Conservation (phyloP, 2,888 invertebrate species). For the Rotaria sp. region DNA sequence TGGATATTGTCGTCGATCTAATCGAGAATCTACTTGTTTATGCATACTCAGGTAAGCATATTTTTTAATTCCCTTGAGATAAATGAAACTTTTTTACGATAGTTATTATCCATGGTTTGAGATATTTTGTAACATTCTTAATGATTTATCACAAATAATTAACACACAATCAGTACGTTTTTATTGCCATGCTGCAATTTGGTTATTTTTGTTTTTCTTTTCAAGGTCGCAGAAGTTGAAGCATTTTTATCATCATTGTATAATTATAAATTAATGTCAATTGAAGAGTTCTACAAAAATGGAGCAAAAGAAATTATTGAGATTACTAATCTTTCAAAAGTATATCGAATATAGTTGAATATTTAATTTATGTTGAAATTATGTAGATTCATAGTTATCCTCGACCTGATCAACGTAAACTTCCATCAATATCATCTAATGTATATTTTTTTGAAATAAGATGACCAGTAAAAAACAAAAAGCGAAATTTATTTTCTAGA, state of each 20-base stretch:
- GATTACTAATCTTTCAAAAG: background rate
- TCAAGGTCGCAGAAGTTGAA: background rate
- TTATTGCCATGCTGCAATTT: background rate
- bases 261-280: background rate
- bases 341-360: background rate
- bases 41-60: background rate
- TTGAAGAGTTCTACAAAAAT: background rate
- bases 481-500: background rate
- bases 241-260: background rate
- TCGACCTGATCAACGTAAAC: background rate
- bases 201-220: background rate
- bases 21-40: slow-evolving; percentile 3
- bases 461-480: background rate
- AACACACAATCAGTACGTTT: background rate
- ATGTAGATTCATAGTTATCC: background rate
- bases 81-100: background rate
- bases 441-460: background rate
- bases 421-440: background rate
- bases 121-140: background rate
- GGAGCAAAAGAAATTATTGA: background rate
- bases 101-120: slow-evolving; percentile 28
- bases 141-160: slow-evolving; percentile 23
- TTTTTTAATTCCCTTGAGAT: background rate
- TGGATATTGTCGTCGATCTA: slow-evolving; percentile 24
- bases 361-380: background rate